Evolutionary conservation across 2,797 vertebrate species (phyloP), one percentile per base, ranked within the genome.

Genomic region (Gymnothorax reevesii): DNA sequence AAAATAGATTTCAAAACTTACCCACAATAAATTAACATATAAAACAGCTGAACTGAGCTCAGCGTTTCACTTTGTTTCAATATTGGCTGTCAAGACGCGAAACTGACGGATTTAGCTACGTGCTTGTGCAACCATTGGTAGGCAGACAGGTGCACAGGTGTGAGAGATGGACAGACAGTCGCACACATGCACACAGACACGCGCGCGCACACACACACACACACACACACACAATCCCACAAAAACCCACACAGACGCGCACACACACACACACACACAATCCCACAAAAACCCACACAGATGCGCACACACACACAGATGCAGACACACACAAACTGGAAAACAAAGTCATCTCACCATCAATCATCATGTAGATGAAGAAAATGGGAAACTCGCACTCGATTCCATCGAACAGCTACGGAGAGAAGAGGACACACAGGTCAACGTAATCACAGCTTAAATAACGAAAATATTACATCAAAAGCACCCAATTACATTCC

Each of bases 351-450:
- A 88, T 82, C 98, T 98, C 95, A 99, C 98, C 98, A 90, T 99
- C 98, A 89, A 99, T 99, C 94, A 99, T 98, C 98, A 99, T 98
- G 93, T 97, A 98, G 96, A 99, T 97, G 91, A 98, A 99, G 94
- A 99, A 99, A 85, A 99, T 93, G 82, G 98, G 98, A 92, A 99
- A 99, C 96, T 99, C 98, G 91, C 98, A 99, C 91, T 99, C 98
- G 84, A 99, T 99, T 87, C 98, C 98, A 90, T 99, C 98, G 94
- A 99, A 99, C 79, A 99, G 97, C 98, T 99, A 93, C 42, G 93
- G 94, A 89, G 89, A 93, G 85, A 91, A 64, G 89, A 90, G 60
- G 15, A 54, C 6, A 57, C 7, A 20, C 1, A 64, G n/a, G 49
- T 42, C 7, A 82, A 75, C 7, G 8, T 83, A 33, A 1, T 33